These are phyloP conservation scores for Neosilurus mollespiculum DNA, from an alignment of 2,797 vertebrate genomes.

Conservation along the genomic window DNA sequence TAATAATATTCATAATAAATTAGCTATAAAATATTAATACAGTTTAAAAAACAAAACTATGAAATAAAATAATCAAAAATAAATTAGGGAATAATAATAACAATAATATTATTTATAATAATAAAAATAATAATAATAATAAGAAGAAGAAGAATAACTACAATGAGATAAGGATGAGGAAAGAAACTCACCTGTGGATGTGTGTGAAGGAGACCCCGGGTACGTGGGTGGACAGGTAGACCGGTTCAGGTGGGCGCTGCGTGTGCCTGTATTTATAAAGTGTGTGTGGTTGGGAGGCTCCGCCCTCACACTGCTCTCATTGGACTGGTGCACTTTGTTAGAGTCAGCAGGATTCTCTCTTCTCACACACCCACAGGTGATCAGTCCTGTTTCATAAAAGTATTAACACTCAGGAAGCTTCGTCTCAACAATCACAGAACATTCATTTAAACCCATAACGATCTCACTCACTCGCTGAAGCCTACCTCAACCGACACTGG, in stretches of 20 bases:
- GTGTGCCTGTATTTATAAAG: conserved; percentile 53
- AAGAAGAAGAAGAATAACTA: no score
- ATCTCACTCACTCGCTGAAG: neutral
- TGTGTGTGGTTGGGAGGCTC: conserved; percentile 12
- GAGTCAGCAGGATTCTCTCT: conserved; percentile 50
- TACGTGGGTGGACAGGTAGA: neutral
- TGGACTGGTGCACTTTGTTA: conserved; percentile 36
- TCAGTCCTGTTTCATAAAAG: neutral
- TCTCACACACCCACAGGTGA: neutral
- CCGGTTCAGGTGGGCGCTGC: neutral
- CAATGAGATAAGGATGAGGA: neutral
- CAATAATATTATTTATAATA: no score
- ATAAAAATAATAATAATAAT: no score
- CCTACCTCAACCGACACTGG: no score
- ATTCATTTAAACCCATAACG: neutral
- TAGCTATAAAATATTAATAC: no score
- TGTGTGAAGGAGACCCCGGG: neutral
- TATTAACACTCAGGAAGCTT: neutral
- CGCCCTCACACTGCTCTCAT: neutral
- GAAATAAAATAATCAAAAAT: no score
- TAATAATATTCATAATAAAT: no score
- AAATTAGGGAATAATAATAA: no score
- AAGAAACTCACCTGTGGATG: conserved; percentile 53
- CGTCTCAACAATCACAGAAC: no score
- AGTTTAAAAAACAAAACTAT: no score